These are phyloP conservation scores for Myotis lucifugus DNA, from an alignment of 2,113 vertebrate species.

Conservation along the genomic window DNA sequence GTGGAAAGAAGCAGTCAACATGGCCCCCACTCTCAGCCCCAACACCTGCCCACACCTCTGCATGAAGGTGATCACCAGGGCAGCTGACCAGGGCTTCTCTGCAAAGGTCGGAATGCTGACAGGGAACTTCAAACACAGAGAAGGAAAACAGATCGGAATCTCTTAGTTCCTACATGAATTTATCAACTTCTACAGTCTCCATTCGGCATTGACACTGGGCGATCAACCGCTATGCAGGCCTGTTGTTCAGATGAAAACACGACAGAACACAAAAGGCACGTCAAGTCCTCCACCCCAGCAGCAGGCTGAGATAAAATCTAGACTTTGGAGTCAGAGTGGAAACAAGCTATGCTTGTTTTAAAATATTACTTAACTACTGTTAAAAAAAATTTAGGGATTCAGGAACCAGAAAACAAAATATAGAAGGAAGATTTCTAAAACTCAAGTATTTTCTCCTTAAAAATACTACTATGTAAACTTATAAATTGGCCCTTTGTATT, in stretches of 20 bases:
- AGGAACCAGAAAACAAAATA: constrained; percentile 40
- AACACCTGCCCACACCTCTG: background rate
- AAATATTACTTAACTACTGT: constrained; percentile 16
- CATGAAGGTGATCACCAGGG: background rate
- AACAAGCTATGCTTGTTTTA: constrained; percentile 37
- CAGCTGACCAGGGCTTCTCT: background rate
- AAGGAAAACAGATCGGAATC: background rate
- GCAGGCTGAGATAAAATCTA: constrained; percentile 53
- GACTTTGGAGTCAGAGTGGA: constrained; percentile 19
- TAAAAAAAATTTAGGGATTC: background rate
- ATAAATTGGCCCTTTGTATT: background rate
- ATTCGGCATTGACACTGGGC: background rate
- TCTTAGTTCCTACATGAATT: constrained; percentile 29
- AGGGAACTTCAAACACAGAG: background rate
- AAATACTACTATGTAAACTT: background rate
- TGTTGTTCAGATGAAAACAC: constrained; percentile 53
- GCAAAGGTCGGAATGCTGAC: background rate
- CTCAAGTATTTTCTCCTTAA: background rate
- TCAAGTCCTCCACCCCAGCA: background rate
- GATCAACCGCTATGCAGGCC: background rate
- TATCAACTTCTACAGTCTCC: constrained; percentile 20
- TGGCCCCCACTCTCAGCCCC: background rate
- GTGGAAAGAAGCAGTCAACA: background rate
- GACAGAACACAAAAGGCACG: constrained; percentile 29
- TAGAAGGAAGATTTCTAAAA: background rate